Evolutionary conservation across 2,888 invertebrate species (phyloP).

Genomic region (Autographa pulchrina): DNA sequence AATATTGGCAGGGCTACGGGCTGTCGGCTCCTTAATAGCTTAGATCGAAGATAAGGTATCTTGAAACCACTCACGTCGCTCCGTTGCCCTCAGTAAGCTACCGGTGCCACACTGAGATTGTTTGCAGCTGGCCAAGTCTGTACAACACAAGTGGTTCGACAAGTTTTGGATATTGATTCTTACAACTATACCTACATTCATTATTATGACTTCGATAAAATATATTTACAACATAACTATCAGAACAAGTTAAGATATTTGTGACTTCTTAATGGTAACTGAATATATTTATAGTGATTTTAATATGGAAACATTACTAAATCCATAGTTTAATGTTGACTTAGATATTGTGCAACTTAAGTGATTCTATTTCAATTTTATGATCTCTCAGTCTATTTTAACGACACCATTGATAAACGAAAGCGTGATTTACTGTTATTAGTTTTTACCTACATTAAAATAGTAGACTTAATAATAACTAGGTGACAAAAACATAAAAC

Average conservation of each 20-base stretch:
- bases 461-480: too few relatives aligned
- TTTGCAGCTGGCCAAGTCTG: conserved; percentile 27
- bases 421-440: neutral
- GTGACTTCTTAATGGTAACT: too few relatives aligned
- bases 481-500: too few relatives aligned
- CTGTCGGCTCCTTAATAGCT: conserved; percentile 63
- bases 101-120: conserved; percentile 33
- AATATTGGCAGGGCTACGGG: conserved; percentile 61
- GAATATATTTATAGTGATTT: too few relatives aligned
- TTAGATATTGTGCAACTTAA: neutral
- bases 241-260: too few relatives aligned
- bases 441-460: neutral
- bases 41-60: conserved; percentile 69
- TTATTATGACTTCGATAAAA: neutral
- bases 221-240: neutral
- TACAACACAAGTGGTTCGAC: conserved; percentile 12
- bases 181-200: neutral
- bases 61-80: conserved; percentile 61
- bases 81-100: conserved; percentile 36
- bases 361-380: neutral
- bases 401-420: neutral
- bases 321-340: neutral
- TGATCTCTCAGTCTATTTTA: neutral
- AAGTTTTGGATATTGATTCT: conserved; percentile 6
- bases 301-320: too few relatives aligned